Evolutionary conservation across 1,140 invertebrate genomes (phyloP).

Genomic region (Ylistrum balloti): DNA sequence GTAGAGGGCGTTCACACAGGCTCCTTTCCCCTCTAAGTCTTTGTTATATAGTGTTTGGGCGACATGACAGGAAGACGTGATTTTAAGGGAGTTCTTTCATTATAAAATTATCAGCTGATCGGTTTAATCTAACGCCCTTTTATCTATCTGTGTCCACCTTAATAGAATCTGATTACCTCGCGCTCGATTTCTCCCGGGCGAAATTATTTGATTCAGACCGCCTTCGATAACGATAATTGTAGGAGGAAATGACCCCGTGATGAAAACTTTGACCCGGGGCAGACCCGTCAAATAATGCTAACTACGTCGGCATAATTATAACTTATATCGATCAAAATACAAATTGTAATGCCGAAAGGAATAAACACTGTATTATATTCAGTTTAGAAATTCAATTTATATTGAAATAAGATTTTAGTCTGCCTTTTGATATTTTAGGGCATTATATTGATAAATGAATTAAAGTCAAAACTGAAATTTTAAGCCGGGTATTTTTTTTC

Average conservation of each 20-base stretch:
- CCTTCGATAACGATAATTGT: neutral
- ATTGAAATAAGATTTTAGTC: too few species aligned
- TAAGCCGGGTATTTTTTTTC: too few species aligned
- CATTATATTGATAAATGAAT: too few species aligned
- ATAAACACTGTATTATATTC: too few species aligned
- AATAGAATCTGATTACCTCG: neutral
- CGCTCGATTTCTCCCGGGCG: neutral
- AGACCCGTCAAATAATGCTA: neutral
- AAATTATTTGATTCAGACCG: conserved; percentile 16
- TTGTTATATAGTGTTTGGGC: neutral
- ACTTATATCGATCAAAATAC: too few species aligned
- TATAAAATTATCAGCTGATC: neutral
- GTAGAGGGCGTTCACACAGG: too few species aligned
- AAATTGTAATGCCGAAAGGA: too few species aligned
- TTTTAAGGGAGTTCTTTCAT: neutral
- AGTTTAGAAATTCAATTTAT: too few species aligned
- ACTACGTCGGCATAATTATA: too few species aligned
- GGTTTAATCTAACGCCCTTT: neutral
- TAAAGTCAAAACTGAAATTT: too few species aligned
- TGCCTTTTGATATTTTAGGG: too few species aligned
- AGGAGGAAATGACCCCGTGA: neutral
- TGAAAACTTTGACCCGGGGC: conserved; percentile 13
- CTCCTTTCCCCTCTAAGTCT: neutral
- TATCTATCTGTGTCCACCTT: conserved; percentile 10
- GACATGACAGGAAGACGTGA: neutral